phyloP scores from a whole-genome alignment of 2,888 invertebrate genomes.

The Apotomis turbidana region DNA sequence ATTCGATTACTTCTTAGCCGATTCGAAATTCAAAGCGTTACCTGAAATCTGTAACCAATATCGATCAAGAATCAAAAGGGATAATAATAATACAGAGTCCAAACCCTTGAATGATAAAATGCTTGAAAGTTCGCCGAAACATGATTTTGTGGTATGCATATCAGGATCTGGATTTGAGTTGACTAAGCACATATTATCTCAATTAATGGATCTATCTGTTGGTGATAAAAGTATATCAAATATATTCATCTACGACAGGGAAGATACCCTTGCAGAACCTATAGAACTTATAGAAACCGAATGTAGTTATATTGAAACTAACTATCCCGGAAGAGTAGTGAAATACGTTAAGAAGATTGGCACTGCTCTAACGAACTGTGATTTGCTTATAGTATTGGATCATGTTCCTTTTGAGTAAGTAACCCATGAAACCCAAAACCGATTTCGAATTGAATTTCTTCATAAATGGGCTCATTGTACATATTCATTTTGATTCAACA shows the following conservation, averaged over 20 bases:
- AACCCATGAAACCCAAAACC: neutral
- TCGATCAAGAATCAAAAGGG: conserved; percentile 55
- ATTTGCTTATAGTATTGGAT: conserved; percentile 81
- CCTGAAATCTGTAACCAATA: conserved; percentile 61
- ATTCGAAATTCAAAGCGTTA: conserved; percentile 62
- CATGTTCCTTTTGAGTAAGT: conserved; percentile 71
- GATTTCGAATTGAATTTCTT: neutral
- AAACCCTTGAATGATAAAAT: conserved; percentile 35
- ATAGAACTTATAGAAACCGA: conserved; percentile 66
- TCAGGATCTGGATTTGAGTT: conserved; percentile 66
- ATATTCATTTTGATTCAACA: too few relatives aligned
- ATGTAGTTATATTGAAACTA: conserved; percentile 62
- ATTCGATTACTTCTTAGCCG: conserved; percentile 64
- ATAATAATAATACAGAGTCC: conserved; percentile 43
- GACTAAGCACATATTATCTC: conserved; percentile 66
- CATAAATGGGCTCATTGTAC: too few relatives aligned
- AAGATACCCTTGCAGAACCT: conserved; percentile 55
- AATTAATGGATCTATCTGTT: conserved; percentile 59
- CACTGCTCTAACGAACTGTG: conserved; percentile 72
- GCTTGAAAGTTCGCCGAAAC: conserved; percentile 43
- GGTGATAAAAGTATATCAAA: conserved; percentile 59
- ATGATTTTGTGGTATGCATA: conserved; percentile 62
- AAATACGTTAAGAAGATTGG: conserved; percentile 73
- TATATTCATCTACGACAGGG: conserved; percentile 66
- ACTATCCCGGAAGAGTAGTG: conserved; percentile 62